A percentile compares a stretch with the other conserved stretches of the same genome.
Evolutionary conservation across 2,888 invertebrate genomes (phyloP).

Genomic region (Lissonota sp.): DNA sequence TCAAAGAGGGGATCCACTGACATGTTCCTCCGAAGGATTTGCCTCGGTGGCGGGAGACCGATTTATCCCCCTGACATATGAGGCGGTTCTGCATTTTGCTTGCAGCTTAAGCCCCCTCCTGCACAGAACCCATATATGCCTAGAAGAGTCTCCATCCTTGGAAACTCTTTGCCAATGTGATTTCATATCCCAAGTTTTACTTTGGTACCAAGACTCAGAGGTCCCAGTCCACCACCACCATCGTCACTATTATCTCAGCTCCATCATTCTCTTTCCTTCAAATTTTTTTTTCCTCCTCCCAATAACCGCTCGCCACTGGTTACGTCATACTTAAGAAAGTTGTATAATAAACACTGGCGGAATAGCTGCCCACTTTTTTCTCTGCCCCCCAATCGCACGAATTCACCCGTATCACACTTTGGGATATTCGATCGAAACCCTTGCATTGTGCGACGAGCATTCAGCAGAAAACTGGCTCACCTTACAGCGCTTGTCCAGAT

Average conservation of each 20-base stretch:
- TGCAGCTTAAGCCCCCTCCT: not conserved
- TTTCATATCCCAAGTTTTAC: slow-evolving; percentile 2
- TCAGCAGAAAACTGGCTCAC: too few relatives aligned
- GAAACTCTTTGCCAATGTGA: not conserved
- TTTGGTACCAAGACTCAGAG: slow-evolving; percentile 10
- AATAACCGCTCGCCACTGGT: slow-evolving; percentile 65
- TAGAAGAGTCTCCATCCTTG: slow-evolving; percentile 9
- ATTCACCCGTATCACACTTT: not conserved
- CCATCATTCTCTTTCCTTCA: slow-evolving; percentile 50
- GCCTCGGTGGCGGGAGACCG: slow-evolving; percentile 20
- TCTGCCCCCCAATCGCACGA: slow-evolving; percentile 1
- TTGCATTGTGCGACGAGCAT: too few relatives aligned
- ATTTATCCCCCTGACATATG: slow-evolving; percentile 8
- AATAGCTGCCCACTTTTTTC: slow-evolving; percentile 20
- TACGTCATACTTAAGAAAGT: slow-evolving; percentile 76
- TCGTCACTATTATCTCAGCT: slow-evolving; percentile 46
- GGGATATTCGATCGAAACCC: too few relatives aligned
- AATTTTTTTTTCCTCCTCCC: slow-evolving; percentile 40
- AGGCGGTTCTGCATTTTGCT: slow-evolving; percentile 4
- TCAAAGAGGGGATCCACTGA: slow-evolving; percentile 40
- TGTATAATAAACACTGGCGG: slow-evolving; percentile 68
- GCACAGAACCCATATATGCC: not conserved
- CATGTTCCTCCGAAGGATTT: slow-evolving; percentile 36
- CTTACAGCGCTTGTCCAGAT: too few relatives aligned
- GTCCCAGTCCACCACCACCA: slow-evolving; percentile 56